These are phyloP conservation scores for Oreochromis aureus DNA, from an alignment of 2,113 vertebrate species.

Conservation along the genomic window DNA sequence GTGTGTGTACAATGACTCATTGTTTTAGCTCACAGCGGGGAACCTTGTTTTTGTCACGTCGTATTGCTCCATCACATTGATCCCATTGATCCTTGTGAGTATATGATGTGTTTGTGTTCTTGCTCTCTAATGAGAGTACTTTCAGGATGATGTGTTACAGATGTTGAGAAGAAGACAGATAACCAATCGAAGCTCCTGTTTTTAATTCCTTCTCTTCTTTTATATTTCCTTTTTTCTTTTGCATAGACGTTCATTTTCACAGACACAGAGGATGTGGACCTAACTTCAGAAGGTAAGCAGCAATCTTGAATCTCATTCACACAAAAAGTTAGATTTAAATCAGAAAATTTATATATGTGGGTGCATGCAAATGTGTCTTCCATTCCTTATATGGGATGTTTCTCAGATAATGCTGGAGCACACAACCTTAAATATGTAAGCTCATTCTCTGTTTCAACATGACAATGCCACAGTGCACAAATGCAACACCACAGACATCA, in stretches of 20 bases:
- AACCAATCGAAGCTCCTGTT: neutral
- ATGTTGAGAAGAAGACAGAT: neutral
- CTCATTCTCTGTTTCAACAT: neutral
- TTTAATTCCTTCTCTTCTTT: neutral
- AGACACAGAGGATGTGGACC: slow-evolving; percentile 54
- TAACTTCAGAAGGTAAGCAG: slow-evolving; percentile 52
- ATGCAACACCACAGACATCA: neutral
- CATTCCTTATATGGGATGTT: neutral
- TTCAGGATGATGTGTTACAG: neutral
- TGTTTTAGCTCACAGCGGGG: neutral
- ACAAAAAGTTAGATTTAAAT: neutral
- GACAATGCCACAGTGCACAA: neutral
- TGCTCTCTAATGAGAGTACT: neutral
- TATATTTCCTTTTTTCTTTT: neutral
- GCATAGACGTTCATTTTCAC: slow-evolving; percentile 73
- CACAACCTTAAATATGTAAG: neutral
- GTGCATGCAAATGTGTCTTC: neutral
- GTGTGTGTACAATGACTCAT: neutral
- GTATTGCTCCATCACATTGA: neutral
- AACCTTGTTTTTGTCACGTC: neutral
- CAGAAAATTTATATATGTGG: neutral
- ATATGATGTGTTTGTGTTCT: neutral
- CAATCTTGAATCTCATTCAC: neutral
- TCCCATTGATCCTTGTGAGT: neutral
- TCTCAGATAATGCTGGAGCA: neutral